These are phyloP conservation scores for Aplidium turbinatum DNA, from an alignment of 23 tunicate genomes.

Conservation along the genomic window DNA sequence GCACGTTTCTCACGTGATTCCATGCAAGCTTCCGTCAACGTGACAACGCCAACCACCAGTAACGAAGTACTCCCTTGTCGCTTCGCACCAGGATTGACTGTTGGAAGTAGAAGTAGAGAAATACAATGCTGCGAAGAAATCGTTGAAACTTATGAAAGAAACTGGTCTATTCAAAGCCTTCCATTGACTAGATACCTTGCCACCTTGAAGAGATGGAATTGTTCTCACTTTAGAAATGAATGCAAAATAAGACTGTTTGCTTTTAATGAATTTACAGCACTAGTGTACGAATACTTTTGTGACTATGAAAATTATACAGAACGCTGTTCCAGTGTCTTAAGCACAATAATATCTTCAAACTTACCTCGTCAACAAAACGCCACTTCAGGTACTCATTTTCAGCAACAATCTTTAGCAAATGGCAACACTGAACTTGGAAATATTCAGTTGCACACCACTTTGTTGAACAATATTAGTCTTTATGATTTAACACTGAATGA, in stretches of 20 bases:
- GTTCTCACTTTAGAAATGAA: slow-evolving; percentile 21
- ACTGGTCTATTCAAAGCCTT: not conserved
- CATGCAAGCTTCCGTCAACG: no score
- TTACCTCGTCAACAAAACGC: no score
- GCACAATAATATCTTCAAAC: not conserved
- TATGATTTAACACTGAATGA: slow-evolving; percentile 10
- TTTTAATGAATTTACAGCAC: slow-evolving; percentile 14
- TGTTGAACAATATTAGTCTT: not conserved
- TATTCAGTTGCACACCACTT: not conserved
- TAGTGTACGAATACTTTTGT: slow-evolving; percentile 28
- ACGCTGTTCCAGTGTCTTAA: not conserved
- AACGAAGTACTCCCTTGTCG: no score
- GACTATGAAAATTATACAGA: not conserved
- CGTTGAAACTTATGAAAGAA: not conserved
- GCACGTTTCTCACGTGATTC: no score
- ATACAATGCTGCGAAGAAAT: slow-evolving; percentile 1
- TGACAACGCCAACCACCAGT: no score
- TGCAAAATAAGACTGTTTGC: slow-evolving; percentile 9
- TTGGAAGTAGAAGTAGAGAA: not conserved
- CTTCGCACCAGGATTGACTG: not conserved
- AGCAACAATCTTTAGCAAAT: not conserved
- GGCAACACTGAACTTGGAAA: no score
- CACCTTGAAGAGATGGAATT: slow-evolving; percentile 17
- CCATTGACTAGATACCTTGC: slow-evolving; percentile 4
- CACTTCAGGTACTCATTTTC: not conserved